phyloP scores from a whole-genome alignment of 2,888 invertebrate species.

The Microctonus aethiopoides region DNA sequence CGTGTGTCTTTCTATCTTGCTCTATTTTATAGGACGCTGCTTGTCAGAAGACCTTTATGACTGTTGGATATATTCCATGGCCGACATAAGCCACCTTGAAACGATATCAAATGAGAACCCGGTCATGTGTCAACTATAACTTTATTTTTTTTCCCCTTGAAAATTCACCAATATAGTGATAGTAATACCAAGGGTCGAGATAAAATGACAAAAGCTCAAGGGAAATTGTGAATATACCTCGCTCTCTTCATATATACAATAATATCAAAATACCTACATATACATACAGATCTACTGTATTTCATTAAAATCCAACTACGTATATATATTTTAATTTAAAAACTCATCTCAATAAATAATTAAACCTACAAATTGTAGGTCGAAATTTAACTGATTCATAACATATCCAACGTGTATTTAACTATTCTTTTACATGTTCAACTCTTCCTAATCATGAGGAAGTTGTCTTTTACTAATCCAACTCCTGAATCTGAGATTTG shows the following conservation, averaged over 20 bases:
- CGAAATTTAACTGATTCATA: background rate
- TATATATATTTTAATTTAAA: too few species aligned
- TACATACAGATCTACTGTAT: background rate
- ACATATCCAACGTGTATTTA: background rate
- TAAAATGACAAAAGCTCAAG: slow-evolving; percentile 5
- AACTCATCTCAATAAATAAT: too few species aligned
- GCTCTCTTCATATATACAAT: background rate
- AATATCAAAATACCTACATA: background rate
- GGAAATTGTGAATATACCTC: background rate
- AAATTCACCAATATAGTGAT: background rate
- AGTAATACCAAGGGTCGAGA: background rate
- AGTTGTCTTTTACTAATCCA: too few species aligned
- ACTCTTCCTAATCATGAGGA: too few species aligned
- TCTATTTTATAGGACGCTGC: background rate
- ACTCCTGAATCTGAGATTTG: too few species aligned
- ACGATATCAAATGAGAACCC: background rate
- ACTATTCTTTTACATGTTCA: too few species aligned
- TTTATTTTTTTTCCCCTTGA: background rate
- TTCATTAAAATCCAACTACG: background rate
- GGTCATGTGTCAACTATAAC: slow-evolving; percentile 1
- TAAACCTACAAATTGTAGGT: too few species aligned
- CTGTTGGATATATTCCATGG: background rate
- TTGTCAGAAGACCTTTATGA: background rate
- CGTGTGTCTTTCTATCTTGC: background rate
- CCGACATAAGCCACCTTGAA: slow-evolving; percentile 1